Base-by-base conservation (phyloP, 2,888 invertebrate genomes). In the Aricia artaxerxes region DNA sequence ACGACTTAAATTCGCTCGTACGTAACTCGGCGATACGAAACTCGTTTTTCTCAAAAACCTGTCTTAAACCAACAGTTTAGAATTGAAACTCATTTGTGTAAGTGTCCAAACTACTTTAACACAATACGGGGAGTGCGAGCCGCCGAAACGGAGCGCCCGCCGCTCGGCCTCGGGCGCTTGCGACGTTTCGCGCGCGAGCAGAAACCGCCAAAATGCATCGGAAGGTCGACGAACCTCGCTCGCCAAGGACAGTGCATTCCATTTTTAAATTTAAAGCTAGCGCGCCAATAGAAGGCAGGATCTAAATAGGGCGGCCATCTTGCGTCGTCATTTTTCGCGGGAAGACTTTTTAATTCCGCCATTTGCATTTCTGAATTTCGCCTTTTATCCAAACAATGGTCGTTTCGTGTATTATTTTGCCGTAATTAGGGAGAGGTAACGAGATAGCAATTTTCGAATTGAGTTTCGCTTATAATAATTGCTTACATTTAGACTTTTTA, bases 241-340 rank as follows among this genome's bases (percentile, higher is more conserved):
- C 89, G 87, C 93, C 94, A 94, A 94, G 94, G 94, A 94, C 94
- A 94, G 91, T 91, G 94, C 94, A 94, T 93, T 94, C 92, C 92
- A 92, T 94, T 94, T 94, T 94, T 93, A 91, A 93, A 90, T 91
- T 91, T 89, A 90, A 93, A 89, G 90, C 92, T 94, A 93, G 94
- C 93, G 89, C 90, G 88, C 93, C 93, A 92, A 93, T 93, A 93
- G 93, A 92, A 91, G 90, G 91, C 91, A 88, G 88, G 89, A 90
- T 93, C 94, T 94, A 94, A 94, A 93, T 93, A 93, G 91, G 89
- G 84, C 91, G 88, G 94, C 94, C 94, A 94, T 94, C 91, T 93
- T 94, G 91, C 85, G 84, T 85, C 90, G 89, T 92, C 91, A 89
- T 88, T 91, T 91, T 91, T 87, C 87, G 89, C 90, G 89, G 90